A percentile compares a stretch with the other conserved stretches of the same genome.
These are phyloP conservation scores for Lerista edwardsae DNA, from an alignment of 2,797 vertebrate genomes.

Conservation along the genomic window DNA sequence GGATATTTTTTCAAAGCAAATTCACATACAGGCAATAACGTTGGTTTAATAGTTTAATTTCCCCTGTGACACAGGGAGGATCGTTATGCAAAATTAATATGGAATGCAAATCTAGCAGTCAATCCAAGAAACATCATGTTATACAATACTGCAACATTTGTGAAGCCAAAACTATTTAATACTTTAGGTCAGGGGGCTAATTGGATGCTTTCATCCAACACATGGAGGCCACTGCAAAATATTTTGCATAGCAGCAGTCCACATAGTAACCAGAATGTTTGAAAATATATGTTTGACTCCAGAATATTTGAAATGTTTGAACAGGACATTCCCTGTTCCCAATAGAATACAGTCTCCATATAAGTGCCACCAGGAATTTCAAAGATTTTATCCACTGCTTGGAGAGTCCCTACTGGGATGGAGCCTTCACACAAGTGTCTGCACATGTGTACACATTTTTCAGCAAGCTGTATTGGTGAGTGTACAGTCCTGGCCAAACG, in stretches of 20 bases:
- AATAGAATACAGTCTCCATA: not conserved
- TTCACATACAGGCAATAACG: not conserved
- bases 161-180: not conserved
- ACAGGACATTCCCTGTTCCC: not conserved
- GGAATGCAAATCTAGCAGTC: not conserved
- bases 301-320: too few relatives aligned
- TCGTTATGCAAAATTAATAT: not conserved
- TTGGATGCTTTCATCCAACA: not conserved
- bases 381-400: too few relatives aligned
- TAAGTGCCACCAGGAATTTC: not conserved
- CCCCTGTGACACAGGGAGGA: not conserved
- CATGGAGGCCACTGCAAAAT: not conserved
- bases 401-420: too few relatives aligned
- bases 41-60: not conserved
- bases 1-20: not conserved
- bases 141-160: not conserved
- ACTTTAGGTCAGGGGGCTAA: not conserved
- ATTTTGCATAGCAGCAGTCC: not conserved
- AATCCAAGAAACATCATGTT: not conserved
- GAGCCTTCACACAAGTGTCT: too few relatives aligned
- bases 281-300: not conserved
- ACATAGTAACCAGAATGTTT: not conserved
- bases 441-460: too few relatives aligned
- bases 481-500: too few relatives aligned
- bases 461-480: not conserved